Evolutionary conservation across 1,140 invertebrate genomes (phyloP), one percentile per base, ranked within the genome.

Genomic region (Bombus balteatus): DNA sequence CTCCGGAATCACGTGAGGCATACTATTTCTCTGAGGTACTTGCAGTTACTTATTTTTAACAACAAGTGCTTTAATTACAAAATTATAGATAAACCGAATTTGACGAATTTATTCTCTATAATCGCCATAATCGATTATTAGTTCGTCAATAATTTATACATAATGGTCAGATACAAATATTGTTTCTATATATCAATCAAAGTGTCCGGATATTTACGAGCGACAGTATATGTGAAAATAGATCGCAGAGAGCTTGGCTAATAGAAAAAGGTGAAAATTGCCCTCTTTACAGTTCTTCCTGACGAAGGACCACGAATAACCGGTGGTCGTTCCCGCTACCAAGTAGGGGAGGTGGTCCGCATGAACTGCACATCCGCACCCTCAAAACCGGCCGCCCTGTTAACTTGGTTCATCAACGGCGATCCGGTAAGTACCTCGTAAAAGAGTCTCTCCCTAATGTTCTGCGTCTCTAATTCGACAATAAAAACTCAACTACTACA

Each of bases 321-420:
- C 3, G 98, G 98, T 2, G 97, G 97, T 37, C 96, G 96, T 80
- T 96, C 97, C 0, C 96, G 97, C 62, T 98, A 98, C 95, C 97
- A 98, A 90, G 96, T 97, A 28, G 98, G 97, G 6, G 98, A 98
- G 90, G 95, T 96, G 18, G 97, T 98, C 25, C 96, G 97, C 37
- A 97, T 98, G 28, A 98, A 98, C 93, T 98, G 98, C 94, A 98
- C 98, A 25, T 98, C 98, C 25, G 97, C 97, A 25, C 95, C 96
- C 87, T 98, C 98, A 22, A 97, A 98, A 91, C 98, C 98, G 1
- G 97, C 97, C 0, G 98, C 98, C 22, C 96, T 97, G 86, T 96
- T 98, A 47, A 96, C 96, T 65, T 98, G 98, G 98, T 98, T 97
- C 93, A 97, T 98, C 92, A 99, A 99, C 92, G 97, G 97, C 59